Conservation (phyloP, 2,888 invertebrate genomes). For the Macropis europaea region DNA sequence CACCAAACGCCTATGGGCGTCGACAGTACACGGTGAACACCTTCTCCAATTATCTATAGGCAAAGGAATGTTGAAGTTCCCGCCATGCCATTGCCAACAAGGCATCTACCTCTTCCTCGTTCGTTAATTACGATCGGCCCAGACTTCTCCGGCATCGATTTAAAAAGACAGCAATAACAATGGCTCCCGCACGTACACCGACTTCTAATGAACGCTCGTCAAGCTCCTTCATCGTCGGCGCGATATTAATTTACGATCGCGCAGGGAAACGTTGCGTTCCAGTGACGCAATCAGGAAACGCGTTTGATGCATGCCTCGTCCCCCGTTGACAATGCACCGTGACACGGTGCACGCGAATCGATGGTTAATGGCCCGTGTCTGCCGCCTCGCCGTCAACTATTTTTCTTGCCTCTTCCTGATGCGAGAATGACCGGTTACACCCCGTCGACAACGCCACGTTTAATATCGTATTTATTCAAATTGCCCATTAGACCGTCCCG, state of each 20-base stretch:
- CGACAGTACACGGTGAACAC: too few relatives aligned
- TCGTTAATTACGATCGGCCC: too few relatives aligned
- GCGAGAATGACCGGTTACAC: slow-evolving; percentile 51
- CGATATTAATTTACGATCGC: slow-evolving; percentile 40
- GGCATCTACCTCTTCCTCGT: too few relatives aligned
- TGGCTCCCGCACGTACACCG: too few relatives aligned
- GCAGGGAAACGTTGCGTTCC: slow-evolving; percentile 1
- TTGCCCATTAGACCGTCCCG: slow-evolving; percentile 50
- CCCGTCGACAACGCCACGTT: slow-evolving; percentile 47
- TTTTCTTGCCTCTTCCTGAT: slow-evolving; percentile 58
- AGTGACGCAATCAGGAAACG: slow-evolving; percentile 31
- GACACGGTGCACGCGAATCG: slow-evolving; percentile 47
- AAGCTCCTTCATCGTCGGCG: not conserved
- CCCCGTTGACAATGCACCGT: slow-evolving; percentile 48
- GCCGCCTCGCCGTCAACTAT: slow-evolving; percentile 40
- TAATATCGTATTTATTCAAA: slow-evolving; percentile 68
- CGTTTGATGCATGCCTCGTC: slow-evolving; percentile 19
- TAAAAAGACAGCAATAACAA: too few relatives aligned
- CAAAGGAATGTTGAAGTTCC: too few relatives aligned
- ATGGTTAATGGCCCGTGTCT: slow-evolving; percentile 56
- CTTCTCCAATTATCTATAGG: too few relatives aligned
- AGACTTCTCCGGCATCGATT: too few relatives aligned
- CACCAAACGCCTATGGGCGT: too few relatives aligned
- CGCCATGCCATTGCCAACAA: too few relatives aligned
- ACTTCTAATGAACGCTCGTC: not conserved